phyloP scores from a whole-genome alignment of 2,113 vertebrate genomes.

The Kobus ellipsiprymnus region DNA sequence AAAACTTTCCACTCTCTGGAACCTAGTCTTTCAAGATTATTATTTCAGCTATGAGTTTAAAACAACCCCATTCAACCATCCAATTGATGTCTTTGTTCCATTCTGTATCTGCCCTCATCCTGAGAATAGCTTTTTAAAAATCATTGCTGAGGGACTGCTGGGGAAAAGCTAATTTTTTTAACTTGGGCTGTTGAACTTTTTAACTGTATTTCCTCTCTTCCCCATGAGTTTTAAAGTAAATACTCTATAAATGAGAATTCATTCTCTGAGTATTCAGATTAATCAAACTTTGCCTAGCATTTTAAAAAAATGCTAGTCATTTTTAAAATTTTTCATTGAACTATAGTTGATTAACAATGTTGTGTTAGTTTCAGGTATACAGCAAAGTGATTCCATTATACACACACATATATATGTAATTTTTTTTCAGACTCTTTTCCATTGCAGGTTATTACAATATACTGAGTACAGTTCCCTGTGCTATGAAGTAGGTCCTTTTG shows the following conservation, averaged over 20 bases:
- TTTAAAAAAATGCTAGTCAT: background rate
- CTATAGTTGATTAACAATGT: background rate
- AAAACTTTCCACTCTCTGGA: background rate
- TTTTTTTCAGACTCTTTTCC: background rate
- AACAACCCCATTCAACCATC: background rate
- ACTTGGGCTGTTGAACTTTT: background rate
- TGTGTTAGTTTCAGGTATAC: background rate
- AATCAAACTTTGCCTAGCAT: background rate
- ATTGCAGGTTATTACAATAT: background rate
- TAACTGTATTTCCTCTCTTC: background rate
- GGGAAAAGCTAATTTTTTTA: background rate
- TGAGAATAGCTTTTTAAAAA: background rate
- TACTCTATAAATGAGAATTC: background rate
- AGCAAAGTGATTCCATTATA: background rate
- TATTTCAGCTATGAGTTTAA: slow-evolving; percentile 32
- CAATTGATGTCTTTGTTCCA: background rate
- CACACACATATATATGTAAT: background rate
- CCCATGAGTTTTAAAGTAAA: background rate
- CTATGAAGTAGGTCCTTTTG: background rate
- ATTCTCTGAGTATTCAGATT: background rate
- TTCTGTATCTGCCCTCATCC: background rate
- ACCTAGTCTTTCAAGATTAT: background rate
- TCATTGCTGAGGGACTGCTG: background rate
- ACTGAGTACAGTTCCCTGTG: background rate
- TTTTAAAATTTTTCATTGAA: background rate